Percentiles rank a stretch among this genome's conserved stretches.
These are phyloP conservation scores for Icerya purchasi DNA, from an alignment of 2,888 invertebrate genomes.

Conservation along the genomic window DNA sequence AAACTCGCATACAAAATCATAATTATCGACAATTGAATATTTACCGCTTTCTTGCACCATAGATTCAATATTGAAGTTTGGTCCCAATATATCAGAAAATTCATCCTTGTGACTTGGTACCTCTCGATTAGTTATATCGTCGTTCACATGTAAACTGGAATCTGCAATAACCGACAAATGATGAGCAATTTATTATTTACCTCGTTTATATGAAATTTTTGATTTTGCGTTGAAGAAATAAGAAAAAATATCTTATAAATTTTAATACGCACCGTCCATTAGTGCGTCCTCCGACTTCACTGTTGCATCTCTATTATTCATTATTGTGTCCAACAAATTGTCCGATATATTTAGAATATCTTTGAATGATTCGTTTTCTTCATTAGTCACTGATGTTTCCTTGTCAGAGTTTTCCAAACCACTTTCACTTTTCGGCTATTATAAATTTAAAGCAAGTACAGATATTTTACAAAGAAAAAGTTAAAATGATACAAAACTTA, in stretches of 20 bases:
- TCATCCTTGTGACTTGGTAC: slow-evolving; percentile 35
- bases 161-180: no score
- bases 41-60: slow-evolving; percentile 39
- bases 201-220: no score
- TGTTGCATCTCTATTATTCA: slow-evolving; percentile 34
- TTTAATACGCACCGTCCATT: slow-evolving; percentile 16
- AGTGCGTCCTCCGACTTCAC: slow-evolving; percentile 18
- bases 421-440: slow-evolving; percentile 24
- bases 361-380: slow-evolving; percentile 38
- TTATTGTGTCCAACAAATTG: slow-evolving; percentile 42
- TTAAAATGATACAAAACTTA: no score
- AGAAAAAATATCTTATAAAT: neutral
- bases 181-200: neutral
- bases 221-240: neutral
- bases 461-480: slow-evolving; percentile 8
- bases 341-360: slow-evolving; percentile 41
- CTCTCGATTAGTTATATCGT: neutral
- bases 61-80: slow-evolving; percentile 52
- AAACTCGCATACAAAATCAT: no score
- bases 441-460: no score
- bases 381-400: no score
- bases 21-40: slow-evolving; percentile 3
- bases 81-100: slow-evolving; percentile 40
- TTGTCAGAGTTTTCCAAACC: slow-evolving; percentile 21
- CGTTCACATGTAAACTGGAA: slow-evolving; percentile 6